These are phyloP conservation scores for Heliconius melpomene DNA, from an alignment of 1,140 invertebrate species.

Conservation along the genomic window DNA sequence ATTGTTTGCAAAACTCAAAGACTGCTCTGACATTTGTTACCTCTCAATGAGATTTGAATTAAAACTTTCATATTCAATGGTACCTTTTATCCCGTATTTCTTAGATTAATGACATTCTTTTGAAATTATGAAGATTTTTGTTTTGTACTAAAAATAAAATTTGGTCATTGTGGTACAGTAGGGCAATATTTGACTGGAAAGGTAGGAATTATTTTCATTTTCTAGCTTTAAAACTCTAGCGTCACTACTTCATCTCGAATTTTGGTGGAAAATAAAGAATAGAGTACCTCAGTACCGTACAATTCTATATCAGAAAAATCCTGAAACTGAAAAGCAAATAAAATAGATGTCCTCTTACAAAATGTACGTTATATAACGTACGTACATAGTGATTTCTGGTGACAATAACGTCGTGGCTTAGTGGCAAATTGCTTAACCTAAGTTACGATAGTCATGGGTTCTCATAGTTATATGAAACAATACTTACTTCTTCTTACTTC, in stretches of 20 bases:
- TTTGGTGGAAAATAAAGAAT: neutral
- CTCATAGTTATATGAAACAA: no score
- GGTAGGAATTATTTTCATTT: no score
- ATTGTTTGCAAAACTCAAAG: slow-evolving; percentile 41
- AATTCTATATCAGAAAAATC: neutral
- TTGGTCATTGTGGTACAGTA: no score
- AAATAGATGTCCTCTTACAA: no score
- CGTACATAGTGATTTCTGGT: no score
- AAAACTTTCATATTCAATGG: slow-evolving; percentile 25
- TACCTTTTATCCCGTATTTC: slow-evolving; percentile 7
- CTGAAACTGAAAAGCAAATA: neutral
- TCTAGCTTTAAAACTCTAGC: no score
- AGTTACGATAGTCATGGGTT: no score
- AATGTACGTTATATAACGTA: no score
- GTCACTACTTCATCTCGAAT: neutral
- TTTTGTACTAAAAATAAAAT: neutral
- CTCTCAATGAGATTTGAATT: slow-evolving; percentile 25
- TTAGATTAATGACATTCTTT: slow-evolving; percentile 13
- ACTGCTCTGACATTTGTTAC: slow-evolving; percentile 28
- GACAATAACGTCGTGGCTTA: no score
- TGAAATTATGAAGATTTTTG: neutral
- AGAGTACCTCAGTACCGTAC: neutral
- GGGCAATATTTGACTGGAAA: no score
- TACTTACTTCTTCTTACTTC: no score
- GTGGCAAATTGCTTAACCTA: no score